Evolutionary conservation across 2,888 invertebrate species (phyloP).

Genomic region (Helleia helle): DNA sequence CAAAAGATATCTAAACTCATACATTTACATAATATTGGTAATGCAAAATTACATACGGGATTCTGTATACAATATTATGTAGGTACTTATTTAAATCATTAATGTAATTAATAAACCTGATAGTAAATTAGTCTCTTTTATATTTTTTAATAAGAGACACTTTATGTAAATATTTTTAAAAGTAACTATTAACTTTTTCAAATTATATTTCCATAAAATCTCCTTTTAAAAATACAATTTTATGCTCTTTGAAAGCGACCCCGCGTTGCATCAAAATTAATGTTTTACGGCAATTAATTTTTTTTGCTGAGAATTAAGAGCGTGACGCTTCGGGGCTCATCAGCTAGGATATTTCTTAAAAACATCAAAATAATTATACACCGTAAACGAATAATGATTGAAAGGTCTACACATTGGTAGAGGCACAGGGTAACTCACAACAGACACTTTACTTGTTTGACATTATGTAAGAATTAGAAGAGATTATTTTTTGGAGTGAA

Average conservation of each 20-base stretch:
- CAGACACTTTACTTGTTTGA: too few relatives aligned
- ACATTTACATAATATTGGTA: too few relatives aligned
- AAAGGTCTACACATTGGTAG: constrained; percentile 50
- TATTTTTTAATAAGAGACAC: too few relatives aligned
- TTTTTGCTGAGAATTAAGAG: constrained; percentile 22
- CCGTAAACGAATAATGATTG: constrained; percentile 60
- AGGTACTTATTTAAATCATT: too few relatives aligned
- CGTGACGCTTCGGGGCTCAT: constrained; percentile 46
- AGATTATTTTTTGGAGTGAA: too few relatives aligned
- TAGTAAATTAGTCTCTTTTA: too few relatives aligned
- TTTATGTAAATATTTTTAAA: too few relatives aligned
- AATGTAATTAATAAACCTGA: too few relatives aligned
- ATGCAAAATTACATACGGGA: too few relatives aligned
- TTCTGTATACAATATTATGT: too few relatives aligned
- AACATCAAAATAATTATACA: constrained; percentile 68
- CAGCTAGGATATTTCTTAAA: constrained; percentile 37
- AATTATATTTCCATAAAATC: constrained; percentile 2
- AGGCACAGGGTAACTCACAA: constrained; percentile 27
- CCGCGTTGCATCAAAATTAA: constrained; percentile 33
- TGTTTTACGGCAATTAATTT: constrained; percentile 57
- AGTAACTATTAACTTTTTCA: background rate
- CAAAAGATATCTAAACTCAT: too few relatives aligned
- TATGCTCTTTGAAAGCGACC: constrained; percentile 7
- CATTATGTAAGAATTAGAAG: too few relatives aligned
- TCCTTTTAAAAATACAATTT: background rate